phyloP scores from a whole-genome alignment of 37 sponge, comb jelly and placozoan species.

The Amphimedon queenslandica region DNA sequence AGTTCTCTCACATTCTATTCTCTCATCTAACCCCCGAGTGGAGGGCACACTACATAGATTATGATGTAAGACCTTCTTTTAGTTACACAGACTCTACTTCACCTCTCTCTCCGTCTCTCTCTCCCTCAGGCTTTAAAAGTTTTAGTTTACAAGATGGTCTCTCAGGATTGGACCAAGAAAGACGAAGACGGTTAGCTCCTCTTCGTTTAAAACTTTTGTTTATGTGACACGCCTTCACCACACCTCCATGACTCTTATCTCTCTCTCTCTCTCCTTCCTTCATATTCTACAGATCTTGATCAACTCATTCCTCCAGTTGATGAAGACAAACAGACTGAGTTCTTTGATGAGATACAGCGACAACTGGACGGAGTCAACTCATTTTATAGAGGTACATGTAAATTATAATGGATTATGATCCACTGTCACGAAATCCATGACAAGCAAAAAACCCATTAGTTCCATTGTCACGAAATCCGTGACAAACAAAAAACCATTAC shows the following conservation, averaged over 20 bases:
- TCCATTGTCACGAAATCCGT: too few species aligned
- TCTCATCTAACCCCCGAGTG: slow-evolving; percentile 94
- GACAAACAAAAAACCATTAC: too few species aligned
- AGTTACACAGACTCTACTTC: background rate
- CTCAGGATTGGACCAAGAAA: background rate
- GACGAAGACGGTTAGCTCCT: background rate
- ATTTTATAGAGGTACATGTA: too few species aligned
- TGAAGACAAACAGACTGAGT: slow-evolving; percentile 25
- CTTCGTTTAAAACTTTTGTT: background rate
- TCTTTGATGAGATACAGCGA: slow-evolving; percentile 14
- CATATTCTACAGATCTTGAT: too few species aligned
- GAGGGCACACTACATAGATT: slow-evolving; percentile 85
- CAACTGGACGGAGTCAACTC: too few species aligned
- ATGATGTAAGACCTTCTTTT: slow-evolving; percentile 55
- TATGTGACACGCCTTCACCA: too few species aligned
- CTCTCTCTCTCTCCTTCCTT: too few species aligned
- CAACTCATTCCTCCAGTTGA: background rate
- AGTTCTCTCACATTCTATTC: slow-evolving; percentile 57
- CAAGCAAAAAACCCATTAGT: too few species aligned
- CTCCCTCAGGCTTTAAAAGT: background rate
- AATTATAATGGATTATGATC: too few species aligned
- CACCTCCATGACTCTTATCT: too few species aligned
- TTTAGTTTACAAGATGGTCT: background rate
- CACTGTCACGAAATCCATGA: too few species aligned
- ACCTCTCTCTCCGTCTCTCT: too few species aligned